Base-by-base conservation (phyloP, 2,888 invertebrate species). In the Agonopterix arenella region DNA sequence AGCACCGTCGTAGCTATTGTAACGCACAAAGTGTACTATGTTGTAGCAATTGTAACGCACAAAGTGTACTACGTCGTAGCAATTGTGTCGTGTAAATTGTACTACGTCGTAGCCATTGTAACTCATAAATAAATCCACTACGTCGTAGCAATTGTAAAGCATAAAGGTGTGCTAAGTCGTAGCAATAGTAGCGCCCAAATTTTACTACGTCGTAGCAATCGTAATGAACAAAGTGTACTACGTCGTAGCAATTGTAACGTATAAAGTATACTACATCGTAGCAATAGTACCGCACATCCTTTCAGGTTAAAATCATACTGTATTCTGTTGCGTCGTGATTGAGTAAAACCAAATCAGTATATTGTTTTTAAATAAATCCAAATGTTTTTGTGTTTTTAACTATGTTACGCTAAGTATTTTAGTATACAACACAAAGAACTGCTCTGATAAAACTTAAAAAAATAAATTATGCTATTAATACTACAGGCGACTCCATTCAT, bases 401-500 rank as follows among this genome's bases (percentile, higher is more conserved):
- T 10, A 9, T 37, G 10, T 8, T 37, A 37, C 8, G 37, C 8
- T 37, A 37, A 10, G 37, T 13, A 13, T 13, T 13, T 13, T 37
- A 37, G 10, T 8, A 10, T 2, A 2, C 10, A n/a, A 4, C 2
- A 38, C 4, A 10, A 10, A 38, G 2, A 10, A 4, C n/a, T 1
- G 2, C 10, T 38, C 10, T 10, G n/a, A 38, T 2, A 4, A 38
- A 9, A 38, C 9, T 2, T 8, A 2, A 38, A 38, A 38, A 38
- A 38, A 5, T 4, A 38, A 9, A 38, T n/a, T n/a, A 10, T 2
- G 7, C 11, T 42, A 38, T 3, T 10, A 38, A 3, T 8, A 8
- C 8, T 38, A 38, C 38, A 38, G 42, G 9, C 43, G 11, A 46
- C 55, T 58, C 56, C 38, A 55, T 36, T 41, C n/a, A 11, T 55